Percentiles rank a stretch among this genome's conserved stretches.
phyloP scores from a whole-genome alignment of 2,113 vertebrate species.

The Aspidoscelis tigris region DNA sequence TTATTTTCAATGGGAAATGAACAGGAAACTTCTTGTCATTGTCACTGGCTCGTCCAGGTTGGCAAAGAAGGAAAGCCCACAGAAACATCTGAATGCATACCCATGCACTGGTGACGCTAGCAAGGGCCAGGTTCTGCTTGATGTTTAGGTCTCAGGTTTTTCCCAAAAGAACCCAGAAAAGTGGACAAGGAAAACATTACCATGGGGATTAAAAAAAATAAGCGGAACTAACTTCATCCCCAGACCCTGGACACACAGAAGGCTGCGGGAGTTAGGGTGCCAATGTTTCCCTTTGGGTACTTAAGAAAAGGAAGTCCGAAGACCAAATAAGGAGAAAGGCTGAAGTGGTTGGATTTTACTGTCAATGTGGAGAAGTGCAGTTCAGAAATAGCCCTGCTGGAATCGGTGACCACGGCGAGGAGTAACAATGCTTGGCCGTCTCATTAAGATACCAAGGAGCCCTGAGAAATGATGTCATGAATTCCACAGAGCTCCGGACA shows the following conservation, averaged over 20 bases:
- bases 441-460: conserved; percentile 25
- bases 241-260: not conserved
- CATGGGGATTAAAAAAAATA: not conserved
- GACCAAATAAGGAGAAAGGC: conserved; percentile 6
- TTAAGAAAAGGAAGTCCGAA: conserved; percentile 15
- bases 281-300: not conserved
- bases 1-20: not conserved
- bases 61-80: not conserved
- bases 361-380: not conserved
- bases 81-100: too few relatives aligned
- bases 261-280: not conserved
- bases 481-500: not conserved
- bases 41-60: too few relatives aligned
- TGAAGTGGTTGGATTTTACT: conserved; percentile 14
- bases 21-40: not conserved
- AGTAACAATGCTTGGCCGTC: not conserved
- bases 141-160: not conserved
- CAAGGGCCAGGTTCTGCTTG: not conserved
- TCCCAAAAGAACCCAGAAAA: not conserved
- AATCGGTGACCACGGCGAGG: not conserved
- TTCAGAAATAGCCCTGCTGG: conserved; percentile 19
- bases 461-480: conserved; percentile 19
- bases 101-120: not conserved
- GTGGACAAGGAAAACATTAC: not conserved
- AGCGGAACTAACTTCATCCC: fast-evolving